A percentile compares a stretch with the other conserved stretches of the same genome.
phyloP scores from a whole-genome alignment of 1,140 invertebrate genomes.

The Lordiphosa clarofinis region DNA sequence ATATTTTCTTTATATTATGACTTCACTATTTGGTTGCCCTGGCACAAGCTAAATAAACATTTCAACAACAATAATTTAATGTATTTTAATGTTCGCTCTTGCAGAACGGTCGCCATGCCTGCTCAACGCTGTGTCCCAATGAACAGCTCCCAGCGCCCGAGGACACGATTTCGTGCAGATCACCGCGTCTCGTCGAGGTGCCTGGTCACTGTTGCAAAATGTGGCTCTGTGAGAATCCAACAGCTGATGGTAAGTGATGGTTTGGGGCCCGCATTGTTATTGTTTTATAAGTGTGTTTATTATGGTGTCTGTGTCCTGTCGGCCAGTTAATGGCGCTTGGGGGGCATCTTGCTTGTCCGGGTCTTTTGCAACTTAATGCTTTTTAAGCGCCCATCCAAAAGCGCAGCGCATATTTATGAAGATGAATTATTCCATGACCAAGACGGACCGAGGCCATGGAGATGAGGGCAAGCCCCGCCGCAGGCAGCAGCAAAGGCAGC shows the following conservation, averaged over 20 bases:
- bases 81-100: conserved; percentile 62
- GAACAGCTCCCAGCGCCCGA: conserved; percentile 84
- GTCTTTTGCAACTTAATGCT: conserved; percentile 67
- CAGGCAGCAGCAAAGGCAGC: conserved; percentile 7
- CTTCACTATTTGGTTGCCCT: conserved; percentile 49
- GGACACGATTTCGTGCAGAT: conserved; percentile 81
- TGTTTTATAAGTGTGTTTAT: conserved; percentile 76
- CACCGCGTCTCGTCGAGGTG: conserved; percentile 85
- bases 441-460: conserved; percentile 21
- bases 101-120: conserved; percentile 87
- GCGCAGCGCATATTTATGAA: conserved; percentile 77
- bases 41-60: conserved; percentile 49
- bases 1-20: conserved; percentile 66
- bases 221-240: conserved; percentile 86
- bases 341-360: conserved; percentile 54
- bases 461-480: neutral
- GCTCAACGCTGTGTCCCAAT: conserved; percentile 86
- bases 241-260: conserved; percentile 80
- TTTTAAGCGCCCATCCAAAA: conserved; percentile 67
- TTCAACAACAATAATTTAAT: conserved; percentile 34
- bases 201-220: conserved; percentile 86
- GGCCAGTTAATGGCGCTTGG: conserved; percentile 64
- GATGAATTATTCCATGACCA: conserved; percentile 73
- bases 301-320: neutral
- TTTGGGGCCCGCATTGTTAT: conserved; percentile 42